phyloP scores from a whole-genome alignment of 2,888 invertebrate species.

The Hypercompe scribonia region DNA sequence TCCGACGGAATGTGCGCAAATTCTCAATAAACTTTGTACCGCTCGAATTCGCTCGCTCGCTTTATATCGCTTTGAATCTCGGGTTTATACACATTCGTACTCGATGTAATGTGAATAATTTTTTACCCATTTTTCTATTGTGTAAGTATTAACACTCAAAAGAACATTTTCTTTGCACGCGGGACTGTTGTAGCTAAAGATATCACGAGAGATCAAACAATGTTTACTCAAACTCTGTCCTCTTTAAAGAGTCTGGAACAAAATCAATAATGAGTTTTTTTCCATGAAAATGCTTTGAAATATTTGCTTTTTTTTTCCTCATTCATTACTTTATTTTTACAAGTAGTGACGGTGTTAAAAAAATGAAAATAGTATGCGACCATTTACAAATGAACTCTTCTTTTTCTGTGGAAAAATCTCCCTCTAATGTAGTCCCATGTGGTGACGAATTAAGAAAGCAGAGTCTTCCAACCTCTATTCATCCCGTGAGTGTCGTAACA shows the following conservation, averaged over 20 bases:
- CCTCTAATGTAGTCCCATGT: too few relatives aligned
- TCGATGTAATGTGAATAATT: too few relatives aligned
- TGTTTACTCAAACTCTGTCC: constrained; percentile 3
- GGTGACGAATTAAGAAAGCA: too few relatives aligned
- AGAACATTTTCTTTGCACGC: background rate
- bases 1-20: too few relatives aligned
- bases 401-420: background rate
- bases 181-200: background rate
- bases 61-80: too few relatives aligned
- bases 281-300: background rate
- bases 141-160: background rate
- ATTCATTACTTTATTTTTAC: background rate
- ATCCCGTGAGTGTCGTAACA: too few relatives aligned
- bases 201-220: constrained; percentile 5
- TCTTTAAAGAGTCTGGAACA: background rate
- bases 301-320: background rate
- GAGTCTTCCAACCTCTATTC: too few relatives aligned
- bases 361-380: too few relatives aligned
- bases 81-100: too few relatives aligned
- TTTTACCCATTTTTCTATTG: background rate
- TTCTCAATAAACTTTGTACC: too few relatives aligned
- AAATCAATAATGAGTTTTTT: constrained; percentile 1
- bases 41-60: too few relatives aligned
- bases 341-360: background rate
- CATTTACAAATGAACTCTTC: background rate